Base-by-base conservation (phyloP, 1,140 invertebrate species). In the Drosophila sucinea region DNA sequence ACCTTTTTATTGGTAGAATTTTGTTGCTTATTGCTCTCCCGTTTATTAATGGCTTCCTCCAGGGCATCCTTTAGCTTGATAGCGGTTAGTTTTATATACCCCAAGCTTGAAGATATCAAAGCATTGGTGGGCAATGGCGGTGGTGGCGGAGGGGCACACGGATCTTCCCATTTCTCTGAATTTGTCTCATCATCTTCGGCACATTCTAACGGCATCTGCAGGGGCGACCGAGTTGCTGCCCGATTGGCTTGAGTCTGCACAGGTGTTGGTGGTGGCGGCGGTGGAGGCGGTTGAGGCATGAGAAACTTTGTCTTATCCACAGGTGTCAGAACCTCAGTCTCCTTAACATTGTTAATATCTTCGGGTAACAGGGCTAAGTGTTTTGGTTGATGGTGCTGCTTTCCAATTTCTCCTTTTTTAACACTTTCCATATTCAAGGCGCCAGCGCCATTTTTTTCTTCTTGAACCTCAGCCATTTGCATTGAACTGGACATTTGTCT, bases 371-470 rank as follows among this genome's bases (percentile, higher is more conserved):
- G 29, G 29, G 65, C 32, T 7, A 47, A 66, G 33, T 73, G 65
- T 57, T 81, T 72, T 8, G 60, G 57, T 6, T 61, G 70, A 7
- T 74, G 72, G 10, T 62, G 71, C 44, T 77, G 66, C 30, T 25
- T 73, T 56, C 23, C 27, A 25, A 44, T 69, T 44, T 73, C 74
- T n/a, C 69, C 54, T 8, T 69, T 60, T 67, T 25, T 61, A 54
- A 51, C 61, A 38, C 25, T 68, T 32, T 63, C n/a, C 40, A 69
- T 79, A 67, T 81, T 63, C 65, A 79, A 61, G 68, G 83, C 89
- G 84, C 74, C 89, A 81, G 74, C 78, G 79, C 84, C 89, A 71
- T 73, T 89, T 91, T 91, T 89, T 91, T 90, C 81, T 83, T 91
- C 74, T 61, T 67, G 56, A 69, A 27, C 47, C 70, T 87, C 76